Conservation (phyloP, 2,888 invertebrate genomes). For the Microchrysa polita region DNA sequence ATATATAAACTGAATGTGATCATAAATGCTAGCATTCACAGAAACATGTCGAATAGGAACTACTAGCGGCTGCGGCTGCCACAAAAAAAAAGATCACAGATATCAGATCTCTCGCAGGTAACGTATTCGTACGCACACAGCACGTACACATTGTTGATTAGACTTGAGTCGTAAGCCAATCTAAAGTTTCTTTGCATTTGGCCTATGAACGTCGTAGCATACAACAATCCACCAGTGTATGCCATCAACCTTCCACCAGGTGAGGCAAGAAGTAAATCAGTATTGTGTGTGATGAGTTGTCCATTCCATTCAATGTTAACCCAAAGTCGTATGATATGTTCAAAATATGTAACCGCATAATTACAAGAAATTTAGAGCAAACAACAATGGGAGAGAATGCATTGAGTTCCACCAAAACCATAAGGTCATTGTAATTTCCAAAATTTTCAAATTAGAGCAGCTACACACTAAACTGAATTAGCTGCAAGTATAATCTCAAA, state of each 20-base stretch:
- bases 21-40: slow-evolving; percentile 36
- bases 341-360: too few relatives aligned
- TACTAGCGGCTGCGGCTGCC: slow-evolving; percentile 6
- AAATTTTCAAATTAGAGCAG: too few relatives aligned
- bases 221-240: background rate
- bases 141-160: background rate
- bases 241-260: slow-evolving; percentile 10
- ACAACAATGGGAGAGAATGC: too few relatives aligned
- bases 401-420: too few relatives aligned
- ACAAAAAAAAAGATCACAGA: slow-evolving; percentile 26
- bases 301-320: background rate
- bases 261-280: slow-evolving; percentile 33
- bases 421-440: too few relatives aligned
- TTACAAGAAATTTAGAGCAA: too few relatives aligned
- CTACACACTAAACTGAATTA: too few relatives aligned
- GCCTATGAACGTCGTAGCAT: background rate
- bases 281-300: slow-evolving; percentile 18
- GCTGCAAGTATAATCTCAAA: too few relatives aligned
- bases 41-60: slow-evolving; percentile 35
- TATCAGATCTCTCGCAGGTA: slow-evolving; percentile 34
- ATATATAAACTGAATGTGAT: slow-evolving; percentile 52
- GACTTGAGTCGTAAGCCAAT: slow-evolving; percentile 10
- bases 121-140: slow-evolving; percentile 5
- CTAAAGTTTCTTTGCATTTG: slow-evolving; percentile 24
- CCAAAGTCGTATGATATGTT: too few relatives aligned